Conservation (phyloP, 2,113 vertebrate genomes). For the Amphiprion ocellaris region DNA sequence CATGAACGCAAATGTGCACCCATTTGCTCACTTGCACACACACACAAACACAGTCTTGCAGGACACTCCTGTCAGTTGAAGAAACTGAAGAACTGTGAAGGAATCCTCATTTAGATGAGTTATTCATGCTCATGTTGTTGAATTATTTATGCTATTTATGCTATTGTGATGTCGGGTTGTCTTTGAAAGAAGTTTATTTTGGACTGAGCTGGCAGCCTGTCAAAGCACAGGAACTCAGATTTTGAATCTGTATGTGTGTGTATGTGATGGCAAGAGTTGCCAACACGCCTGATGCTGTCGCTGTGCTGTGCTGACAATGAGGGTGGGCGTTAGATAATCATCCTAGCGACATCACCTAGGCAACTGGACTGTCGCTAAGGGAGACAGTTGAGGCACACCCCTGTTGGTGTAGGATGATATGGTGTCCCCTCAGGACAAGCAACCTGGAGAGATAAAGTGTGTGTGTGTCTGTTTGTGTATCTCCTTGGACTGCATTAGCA, state of each 20-base stretch:
- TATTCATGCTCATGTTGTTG: constrained; percentile 75
- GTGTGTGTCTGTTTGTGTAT: constrained; percentile 24
- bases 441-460: constrained; percentile 54
- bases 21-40: constrained; percentile 10
- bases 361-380: constrained; percentile 76
- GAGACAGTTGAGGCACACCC: constrained; percentile 74
- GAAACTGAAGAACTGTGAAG: constrained; percentile 49
- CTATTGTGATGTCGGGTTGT: constrained; percentile 74
- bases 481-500: constrained; percentile 33
- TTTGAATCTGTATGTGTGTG: constrained; percentile 31
- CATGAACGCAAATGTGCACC: neutral
- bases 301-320: constrained; percentile 68
- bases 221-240: constrained; percentile 57
- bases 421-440: constrained; percentile 69
- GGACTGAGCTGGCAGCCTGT: constrained; percentile 75
- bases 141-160: constrained; percentile 81
- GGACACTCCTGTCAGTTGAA: constrained; percentile 39
- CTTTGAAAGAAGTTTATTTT: constrained; percentile 77
- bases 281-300: constrained; percentile 49
- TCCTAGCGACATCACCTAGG: constrained; percentile 69
- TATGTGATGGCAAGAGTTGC: constrained; percentile 50
- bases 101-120: constrained; percentile 65
- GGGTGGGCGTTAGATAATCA: constrained; percentile 77
- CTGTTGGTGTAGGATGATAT: constrained; percentile 68
- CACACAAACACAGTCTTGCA: constrained; percentile 17